Percentiles rank a stretch among this genome's conserved stretches.
These are phyloP conservation scores for Brevimyrus niger DNA, from an alignment of 2,113 vertebrate genomes.

Conservation along the genomic window DNA sequence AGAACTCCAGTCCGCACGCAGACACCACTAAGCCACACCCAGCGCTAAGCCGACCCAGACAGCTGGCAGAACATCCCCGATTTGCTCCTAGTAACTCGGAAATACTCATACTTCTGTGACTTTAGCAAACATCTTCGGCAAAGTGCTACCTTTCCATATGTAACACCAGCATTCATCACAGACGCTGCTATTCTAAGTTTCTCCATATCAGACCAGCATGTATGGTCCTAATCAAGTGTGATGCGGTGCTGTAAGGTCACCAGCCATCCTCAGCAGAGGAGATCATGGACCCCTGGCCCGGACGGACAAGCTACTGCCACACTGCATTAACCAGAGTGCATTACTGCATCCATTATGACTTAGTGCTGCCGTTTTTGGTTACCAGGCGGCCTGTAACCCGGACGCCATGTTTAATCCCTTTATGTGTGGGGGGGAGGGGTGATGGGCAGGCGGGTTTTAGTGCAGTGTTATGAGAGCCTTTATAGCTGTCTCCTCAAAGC, in stretches of 20 bases:
- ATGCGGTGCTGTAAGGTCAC: not conserved
- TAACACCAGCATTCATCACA: not conserved
- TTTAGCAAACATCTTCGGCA: not conserved
- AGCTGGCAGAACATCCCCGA: not conserved
- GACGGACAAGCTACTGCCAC: not conserved
- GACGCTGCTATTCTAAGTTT: not conserved
- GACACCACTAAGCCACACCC: not conserved
- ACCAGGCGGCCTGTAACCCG: not conserved
- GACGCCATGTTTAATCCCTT: not conserved
- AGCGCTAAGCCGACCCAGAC: not conserved
- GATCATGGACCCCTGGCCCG: too few species aligned
- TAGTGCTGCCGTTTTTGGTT: not conserved
- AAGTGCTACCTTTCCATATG: not conserved
- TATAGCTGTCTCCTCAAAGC: not conserved
- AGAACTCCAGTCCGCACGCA: not conserved
- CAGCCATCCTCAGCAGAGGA: not conserved
- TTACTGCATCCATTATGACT: conserved; percentile 3
- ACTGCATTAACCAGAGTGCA: not conserved
- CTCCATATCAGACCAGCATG: not conserved
- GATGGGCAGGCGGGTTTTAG: not conserved
- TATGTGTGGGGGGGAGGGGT: not conserved
- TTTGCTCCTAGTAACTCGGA: not conserved
- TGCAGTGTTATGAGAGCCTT: not conserved
- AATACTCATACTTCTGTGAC: not conserved
- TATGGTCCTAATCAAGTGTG: not conserved